Percentiles rank a stretch among this genome's conserved stretches.
Evolutionary conservation across 2,113 vertebrate genomes (phyloP).

Genomic region (Scophthalmus maximus): DNA sequence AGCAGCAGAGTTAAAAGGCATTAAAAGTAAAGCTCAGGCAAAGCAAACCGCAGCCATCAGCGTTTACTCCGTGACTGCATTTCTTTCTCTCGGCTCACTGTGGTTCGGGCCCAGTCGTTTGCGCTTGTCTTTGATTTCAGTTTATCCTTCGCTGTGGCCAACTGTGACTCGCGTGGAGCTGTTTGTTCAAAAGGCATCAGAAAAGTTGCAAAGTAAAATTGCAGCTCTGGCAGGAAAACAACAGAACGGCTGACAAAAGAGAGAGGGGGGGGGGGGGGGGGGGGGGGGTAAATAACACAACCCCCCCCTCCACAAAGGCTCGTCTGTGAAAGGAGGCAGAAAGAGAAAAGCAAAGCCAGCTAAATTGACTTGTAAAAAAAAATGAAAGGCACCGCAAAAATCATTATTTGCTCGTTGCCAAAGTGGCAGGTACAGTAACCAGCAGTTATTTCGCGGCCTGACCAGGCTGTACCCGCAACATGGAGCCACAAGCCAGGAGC

Average conservation of each 20-base stretch:
- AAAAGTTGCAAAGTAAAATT: conserved; percentile 42
- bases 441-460: conserved; percentile 23
- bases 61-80: conserved; percentile 49
- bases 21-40: conserved; percentile 55
- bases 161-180: not conserved
- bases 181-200: conserved; percentile 20
- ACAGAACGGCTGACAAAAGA: conserved; percentile 54
- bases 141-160: not conserved
- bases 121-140: conserved; percentile 22
- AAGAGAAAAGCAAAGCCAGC: conserved; percentile 52
- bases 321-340: conserved; percentile 36
- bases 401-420: conserved; percentile 14
- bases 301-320: conserved; percentile 40
- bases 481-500: conserved; percentile 38
- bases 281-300: no score
- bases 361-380: conserved; percentile 37
- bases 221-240: conserved; percentile 37
- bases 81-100: not conserved
- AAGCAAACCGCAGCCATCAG: conserved; percentile 64
- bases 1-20: conserved; percentile 52
- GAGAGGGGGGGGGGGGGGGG: no score
- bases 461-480: conserved; percentile 20
- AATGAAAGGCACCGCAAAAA: conserved; percentile 35
- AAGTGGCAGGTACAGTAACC: conserved; percentile 24
- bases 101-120: conserved; percentile 7